phyloP scores from a whole-genome alignment of 2,797 vertebrate species.

The Poeciliopsis turneri region DNA sequence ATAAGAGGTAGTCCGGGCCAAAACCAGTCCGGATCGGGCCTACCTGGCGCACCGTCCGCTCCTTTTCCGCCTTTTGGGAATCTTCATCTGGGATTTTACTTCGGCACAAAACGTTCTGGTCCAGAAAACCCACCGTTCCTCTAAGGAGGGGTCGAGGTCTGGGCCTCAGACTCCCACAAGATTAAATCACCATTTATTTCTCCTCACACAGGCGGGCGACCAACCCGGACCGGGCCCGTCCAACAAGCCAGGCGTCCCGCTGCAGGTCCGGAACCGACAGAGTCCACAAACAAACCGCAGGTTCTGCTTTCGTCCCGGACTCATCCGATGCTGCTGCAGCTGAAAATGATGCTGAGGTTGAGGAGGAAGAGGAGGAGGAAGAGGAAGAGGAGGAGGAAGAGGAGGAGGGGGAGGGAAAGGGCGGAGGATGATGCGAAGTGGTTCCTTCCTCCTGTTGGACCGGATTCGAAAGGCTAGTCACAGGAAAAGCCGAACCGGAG shows the following conservation, averaged over 20 bases:
- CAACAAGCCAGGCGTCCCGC: slow-evolving; percentile 11
- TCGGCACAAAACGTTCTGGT: slow-evolving; percentile 67
- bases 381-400: neutral
- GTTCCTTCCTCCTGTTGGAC: slow-evolving; percentile 34
- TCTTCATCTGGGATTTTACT: slow-evolving; percentile 81
- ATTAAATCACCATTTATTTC: slow-evolving; percentile 50
- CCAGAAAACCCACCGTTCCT: slow-evolving; percentile 70
- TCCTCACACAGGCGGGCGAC: slow-evolving; percentile 9
- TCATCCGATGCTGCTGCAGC: slow-evolving; percentile 25
- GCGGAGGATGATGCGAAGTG: slow-evolving; percentile 24
- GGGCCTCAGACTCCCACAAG: slow-evolving; percentile 56
- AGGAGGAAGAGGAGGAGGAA: slow-evolving; percentile 21
- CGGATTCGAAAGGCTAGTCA: slow-evolving; percentile 12
- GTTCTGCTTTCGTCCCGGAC: slow-evolving; percentile 4
- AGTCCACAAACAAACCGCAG: neutral
- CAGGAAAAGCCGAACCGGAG: neutral
- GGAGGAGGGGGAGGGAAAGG: slow-evolving; percentile 27
- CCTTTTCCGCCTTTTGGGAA: slow-evolving; percentile 82
- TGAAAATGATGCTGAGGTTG: slow-evolving; percentile 26
- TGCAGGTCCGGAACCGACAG: slow-evolving; percentile 11
- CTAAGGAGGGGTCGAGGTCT: slow-evolving; percentile 35
- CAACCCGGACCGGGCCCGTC: slow-evolving; percentile 13
- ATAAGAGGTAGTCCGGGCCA: slow-evolving; percentile 12
- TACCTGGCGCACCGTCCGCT: slow-evolving; percentile 82
- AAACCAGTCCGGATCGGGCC: slow-evolving; percentile 46